Evolutionary conservation across 2,888 invertebrate species (phyloP).

Genomic region (Ochropacha duplaris): DNA sequence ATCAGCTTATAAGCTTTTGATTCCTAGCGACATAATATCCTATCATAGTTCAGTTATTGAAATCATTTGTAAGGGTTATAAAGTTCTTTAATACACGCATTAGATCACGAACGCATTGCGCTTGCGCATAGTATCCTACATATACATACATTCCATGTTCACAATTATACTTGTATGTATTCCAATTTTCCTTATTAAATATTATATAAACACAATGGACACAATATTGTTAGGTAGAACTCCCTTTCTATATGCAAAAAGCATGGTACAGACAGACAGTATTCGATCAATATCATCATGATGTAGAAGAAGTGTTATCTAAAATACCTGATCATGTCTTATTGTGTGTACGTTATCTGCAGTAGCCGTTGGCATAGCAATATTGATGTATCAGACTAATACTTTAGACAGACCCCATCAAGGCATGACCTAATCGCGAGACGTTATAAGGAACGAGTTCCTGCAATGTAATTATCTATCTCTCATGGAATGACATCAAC

Average conservation of each 20-base stretch:
- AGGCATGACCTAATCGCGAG: not conserved
- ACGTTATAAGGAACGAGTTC: constrained; percentile 10
- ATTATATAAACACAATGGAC: not conserved
- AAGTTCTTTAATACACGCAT: not conserved
- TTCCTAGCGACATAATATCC: not conserved
- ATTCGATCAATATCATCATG: not conserved
- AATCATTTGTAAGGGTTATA: no score
- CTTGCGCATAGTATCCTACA: not conserved
- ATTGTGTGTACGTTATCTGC: not conserved
- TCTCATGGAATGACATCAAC: constrained; percentile 1
- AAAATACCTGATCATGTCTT: not conserved
- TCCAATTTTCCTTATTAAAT: not conserved
- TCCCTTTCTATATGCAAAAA: not conserved
- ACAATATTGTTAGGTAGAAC: not conserved
- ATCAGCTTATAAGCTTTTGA: not conserved
- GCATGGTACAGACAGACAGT: not conserved
- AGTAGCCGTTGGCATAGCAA: constrained; percentile 33
- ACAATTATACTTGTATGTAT: not conserved
- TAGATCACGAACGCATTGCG: not conserved
- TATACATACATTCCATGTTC: not conserved
- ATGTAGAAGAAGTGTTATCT: not conserved
- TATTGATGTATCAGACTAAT: constrained; percentile 21
- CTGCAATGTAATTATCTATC: constrained; percentile 7
- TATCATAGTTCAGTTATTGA: not conserved
- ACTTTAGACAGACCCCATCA: not conserved